A percentile compares a stretch with the other conserved stretches of the same genome.
Evolutionary conservation across 2,888 invertebrate genomes (phyloP).

Genomic region (Eupithecia inturbata): DNA sequence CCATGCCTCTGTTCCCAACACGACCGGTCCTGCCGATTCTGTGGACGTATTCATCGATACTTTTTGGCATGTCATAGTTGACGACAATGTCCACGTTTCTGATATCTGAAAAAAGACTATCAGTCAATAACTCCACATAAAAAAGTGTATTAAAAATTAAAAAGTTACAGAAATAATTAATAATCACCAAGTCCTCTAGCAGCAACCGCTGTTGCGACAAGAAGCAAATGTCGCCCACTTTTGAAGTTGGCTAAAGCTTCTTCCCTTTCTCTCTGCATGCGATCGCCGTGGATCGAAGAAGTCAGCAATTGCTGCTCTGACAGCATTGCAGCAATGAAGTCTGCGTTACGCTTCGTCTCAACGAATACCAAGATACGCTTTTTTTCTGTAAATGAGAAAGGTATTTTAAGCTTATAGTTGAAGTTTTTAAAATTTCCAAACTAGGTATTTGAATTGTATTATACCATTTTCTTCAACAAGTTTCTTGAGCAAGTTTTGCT

Average conservation of each 20-base stretch:
- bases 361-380: constrained; percentile 93
- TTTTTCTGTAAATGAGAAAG: constrained; percentile 53
- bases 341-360: constrained; percentile 94
- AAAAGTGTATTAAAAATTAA: not conserved
- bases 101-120: constrained; percentile 86
- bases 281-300: constrained; percentile 99
- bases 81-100: constrained; percentile 94
- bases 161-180: not conserved
- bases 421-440: not conserved
- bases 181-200: constrained; percentile 92
- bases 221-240: constrained; percentile 88
- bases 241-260: constrained; percentile 96
- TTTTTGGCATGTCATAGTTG: constrained; percentile 95
- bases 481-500: constrained; percentile 89
- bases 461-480: constrained; percentile 85
- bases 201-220: constrained; percentile 98
- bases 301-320: constrained; percentile 93
- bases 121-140: not conserved
- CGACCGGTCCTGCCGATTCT: constrained; percentile 97
- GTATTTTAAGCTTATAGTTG: not conserved
- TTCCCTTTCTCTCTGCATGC: constrained; percentile 97
- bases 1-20: constrained; percentile 94
- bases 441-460: not conserved
- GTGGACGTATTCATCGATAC: constrained; percentile 97
- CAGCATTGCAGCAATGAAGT: constrained; percentile 93